Percentiles rank a stretch among this genome's conserved stretches.
Evolutionary conservation across 2,113 vertebrate species (phyloP).

Genomic region (Trochalopteron elliotii): DNA sequence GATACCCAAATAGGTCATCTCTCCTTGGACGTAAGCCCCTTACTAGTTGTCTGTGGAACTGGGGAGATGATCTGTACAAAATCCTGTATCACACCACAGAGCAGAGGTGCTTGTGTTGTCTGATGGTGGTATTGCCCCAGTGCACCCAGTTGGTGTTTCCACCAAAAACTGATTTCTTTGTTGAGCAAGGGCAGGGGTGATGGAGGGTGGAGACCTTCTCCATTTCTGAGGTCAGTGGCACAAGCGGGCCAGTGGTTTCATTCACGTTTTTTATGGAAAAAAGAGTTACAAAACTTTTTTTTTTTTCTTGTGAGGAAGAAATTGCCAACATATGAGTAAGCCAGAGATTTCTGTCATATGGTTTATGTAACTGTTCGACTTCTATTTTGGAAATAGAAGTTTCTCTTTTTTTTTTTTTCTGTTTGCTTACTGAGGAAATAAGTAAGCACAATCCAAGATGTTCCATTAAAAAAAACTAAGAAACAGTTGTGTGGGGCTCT

Average conservation of each 20-base stretch:
- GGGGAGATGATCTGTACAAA: neutral
- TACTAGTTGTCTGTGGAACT: neutral
- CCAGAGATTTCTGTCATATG: conserved; percentile 10
- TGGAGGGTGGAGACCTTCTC: neutral
- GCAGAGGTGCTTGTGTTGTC: neutral
- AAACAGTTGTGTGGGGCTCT: neutral
- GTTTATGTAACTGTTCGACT: conserved; percentile 19
- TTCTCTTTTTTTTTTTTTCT: neutral
- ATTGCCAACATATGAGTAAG: neutral
- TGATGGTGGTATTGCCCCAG: rapidly evolving
- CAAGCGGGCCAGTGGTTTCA: neutral
- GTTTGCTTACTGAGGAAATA: conserved; percentile 31
- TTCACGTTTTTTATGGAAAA: neutral
- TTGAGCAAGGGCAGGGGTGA: neutral
- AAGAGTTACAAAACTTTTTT: neutral
- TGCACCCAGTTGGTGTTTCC: neutral
- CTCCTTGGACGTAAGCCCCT: neutral
- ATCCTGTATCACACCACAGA: neutral
- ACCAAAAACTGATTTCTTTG: neutral
- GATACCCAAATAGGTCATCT: neutral
- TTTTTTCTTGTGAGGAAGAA: neutral
- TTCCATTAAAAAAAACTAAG: neutral
- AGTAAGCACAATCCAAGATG: conserved; percentile 2
- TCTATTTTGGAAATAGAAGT: conserved; percentile 21
- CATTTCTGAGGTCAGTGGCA: neutral